Conservation (phyloP, 2,888 invertebrate genomes). For the Labia minor region DNA sequence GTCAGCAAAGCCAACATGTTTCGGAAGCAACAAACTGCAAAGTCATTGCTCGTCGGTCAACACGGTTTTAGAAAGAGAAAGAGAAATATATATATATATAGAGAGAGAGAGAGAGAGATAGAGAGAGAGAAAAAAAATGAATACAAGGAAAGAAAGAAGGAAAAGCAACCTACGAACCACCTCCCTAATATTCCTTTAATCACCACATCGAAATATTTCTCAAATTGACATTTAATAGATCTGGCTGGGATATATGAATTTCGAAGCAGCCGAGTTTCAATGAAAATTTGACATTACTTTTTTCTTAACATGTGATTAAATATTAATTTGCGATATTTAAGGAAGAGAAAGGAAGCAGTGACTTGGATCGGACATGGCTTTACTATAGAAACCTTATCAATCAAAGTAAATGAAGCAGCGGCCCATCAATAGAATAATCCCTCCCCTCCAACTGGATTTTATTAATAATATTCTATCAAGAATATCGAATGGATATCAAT, state of each 20-base stretch:
- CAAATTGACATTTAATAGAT: constrained; percentile 8
- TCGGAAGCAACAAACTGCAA: neutral
- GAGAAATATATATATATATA: too few relatives aligned
- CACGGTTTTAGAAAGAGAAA: neutral
- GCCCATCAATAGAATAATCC: neutral
- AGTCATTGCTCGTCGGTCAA: neutral
- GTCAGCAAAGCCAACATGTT: constrained; percentile 13
- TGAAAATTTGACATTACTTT: neutral
- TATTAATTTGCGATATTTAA: neutral
- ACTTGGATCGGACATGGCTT: neutral
- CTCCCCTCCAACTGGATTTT: neutral
- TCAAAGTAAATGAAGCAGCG: neutral
- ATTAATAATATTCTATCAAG: neutral
- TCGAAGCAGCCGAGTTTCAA: neutral
- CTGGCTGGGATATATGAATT: too few relatives aligned
- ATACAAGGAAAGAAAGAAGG: neutral
- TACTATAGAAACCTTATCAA: neutral
- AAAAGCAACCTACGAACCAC: neutral
- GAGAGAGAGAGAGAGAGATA: too few relatives aligned
- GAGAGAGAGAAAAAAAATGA: too few relatives aligned
- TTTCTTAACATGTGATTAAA: neutral
- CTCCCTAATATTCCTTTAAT: constrained; percentile 13
- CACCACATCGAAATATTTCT: neutral
- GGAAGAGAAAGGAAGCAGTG: neutral
- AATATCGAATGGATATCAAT: too few relatives aligned